Evolutionary conservation across 2,797 vertebrate species (phyloP), one percentile per base, ranked within the genome.

Genomic region (Eleutherodactylus coqui): DNA sequence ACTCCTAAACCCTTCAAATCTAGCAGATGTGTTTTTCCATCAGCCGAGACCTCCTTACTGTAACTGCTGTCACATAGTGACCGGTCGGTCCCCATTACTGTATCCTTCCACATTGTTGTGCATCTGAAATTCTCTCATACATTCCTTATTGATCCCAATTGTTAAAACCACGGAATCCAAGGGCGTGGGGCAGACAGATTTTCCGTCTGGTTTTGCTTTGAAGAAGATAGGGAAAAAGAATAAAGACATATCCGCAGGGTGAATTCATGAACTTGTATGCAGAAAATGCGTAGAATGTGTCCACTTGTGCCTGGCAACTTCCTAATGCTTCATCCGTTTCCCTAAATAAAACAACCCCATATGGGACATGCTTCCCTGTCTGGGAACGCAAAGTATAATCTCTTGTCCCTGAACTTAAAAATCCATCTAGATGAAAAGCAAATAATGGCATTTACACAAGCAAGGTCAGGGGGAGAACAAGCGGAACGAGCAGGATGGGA

Each of bases 281-380:
- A 75, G 82, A 87, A 84, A 80, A 87, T 87, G 82, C 27, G 24
- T 49, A 87, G 86, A 87, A 87, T 87, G 76, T 84, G 77, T 84
- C 77, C 69, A 14, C 76, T 70, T 41, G 45, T 60, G 76, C 45
- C 27, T 80, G 36, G 64, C 83, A 83, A 84, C 82, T 83, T 87
- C 86, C 86, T 87, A 87, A 87, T 84, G 67, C 82, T 70, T n/a
- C 14, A 45, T 83, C 80, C 67, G 80, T 83, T 87, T 73, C 82
- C 81, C 75, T 87, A 87, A 87, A 87, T 87, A 84, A 87, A 84
- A 84, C 69, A 87, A 41, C 62, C 81, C 86, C 86, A 87, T 79
- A 84, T 87, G 86, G 82, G 75, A 87, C 60, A 83, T 87, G 82
- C 84, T 60, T 79, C 53, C 80, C 64, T 53, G 82, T 87, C 86